Percentiles rank a stretch among this genome's conserved stretches.
Evolutionary conservation across 2,797 vertebrate species (phyloP).

Genomic region (Myripristis murdjan): DNA sequence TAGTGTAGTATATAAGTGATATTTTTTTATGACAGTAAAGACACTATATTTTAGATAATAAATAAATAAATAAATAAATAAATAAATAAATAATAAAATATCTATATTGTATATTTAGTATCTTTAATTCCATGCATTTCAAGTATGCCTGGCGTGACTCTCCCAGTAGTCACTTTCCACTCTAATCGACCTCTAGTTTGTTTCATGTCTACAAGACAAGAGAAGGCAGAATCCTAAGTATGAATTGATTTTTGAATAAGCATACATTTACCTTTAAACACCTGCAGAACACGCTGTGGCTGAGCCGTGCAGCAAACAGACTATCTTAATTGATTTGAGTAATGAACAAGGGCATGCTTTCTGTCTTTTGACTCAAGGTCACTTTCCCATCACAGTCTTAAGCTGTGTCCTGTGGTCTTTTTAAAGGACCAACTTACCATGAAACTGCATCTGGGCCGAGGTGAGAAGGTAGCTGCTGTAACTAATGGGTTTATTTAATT

Average conservation of each 20-base stretch:
- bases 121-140: conserved; percentile 62
- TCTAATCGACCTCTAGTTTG: conserved; percentile 69
- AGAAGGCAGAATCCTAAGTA: conserved; percentile 74
- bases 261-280: conserved; percentile 85
- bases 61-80: too few relatives aligned
- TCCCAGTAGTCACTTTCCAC: conserved; percentile 57
- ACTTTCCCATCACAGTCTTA: conserved; percentile 61
- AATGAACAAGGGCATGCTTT: conserved; percentile 78
- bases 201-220: conserved; percentile 68
- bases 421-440: conserved; percentile 81
- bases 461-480: conserved; percentile 84
- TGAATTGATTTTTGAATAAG: conserved; percentile 86
- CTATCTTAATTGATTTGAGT: conserved; percentile 86
- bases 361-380: conserved; percentile 82
- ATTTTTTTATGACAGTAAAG: not conserved
- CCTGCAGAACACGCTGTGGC: conserved; percentile 73
- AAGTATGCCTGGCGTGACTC: conserved; percentile 38
- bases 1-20: too few relatives aligned
- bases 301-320: conserved; percentile 73
- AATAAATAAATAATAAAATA: too few relatives aligned
- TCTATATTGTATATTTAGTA: not conserved
- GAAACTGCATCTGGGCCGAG: conserved; percentile 83
- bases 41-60: not conserved
- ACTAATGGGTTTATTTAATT: conserved; percentile 89
- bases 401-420: conserved; percentile 72